phyloP scores from a whole-genome alignment of 2,113 vertebrate genomes.

The Dipodomys spectabilis region DNA sequence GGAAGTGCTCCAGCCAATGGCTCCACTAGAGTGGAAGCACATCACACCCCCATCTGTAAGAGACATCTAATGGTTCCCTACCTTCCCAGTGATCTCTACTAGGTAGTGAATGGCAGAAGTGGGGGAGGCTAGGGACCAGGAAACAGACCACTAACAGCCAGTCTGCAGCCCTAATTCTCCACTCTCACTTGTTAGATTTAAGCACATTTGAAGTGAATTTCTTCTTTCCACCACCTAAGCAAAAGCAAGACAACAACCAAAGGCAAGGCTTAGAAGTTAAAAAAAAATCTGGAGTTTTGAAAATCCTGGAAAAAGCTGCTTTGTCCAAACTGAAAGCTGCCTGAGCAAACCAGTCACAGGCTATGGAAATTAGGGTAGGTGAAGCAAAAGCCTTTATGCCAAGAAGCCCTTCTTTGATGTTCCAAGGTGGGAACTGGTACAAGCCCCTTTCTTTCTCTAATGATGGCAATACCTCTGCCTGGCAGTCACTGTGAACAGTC shows the following conservation, averaged over 20 bases:
- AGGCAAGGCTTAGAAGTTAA: neutral
- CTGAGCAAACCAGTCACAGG: neutral
- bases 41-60: neutral
- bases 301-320: neutral
- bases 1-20: accelerated
- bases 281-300: neutral
- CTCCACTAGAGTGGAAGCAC: too few relatives aligned
- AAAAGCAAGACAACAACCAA: neutral
- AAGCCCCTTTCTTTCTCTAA: too few relatives aligned
- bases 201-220: neutral
- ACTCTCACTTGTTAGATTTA: neutral
- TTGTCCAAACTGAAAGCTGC: neutral
- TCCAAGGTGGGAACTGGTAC: neutral
- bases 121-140: too few relatives aligned
- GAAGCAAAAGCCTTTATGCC: neutral
- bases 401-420: neutral
- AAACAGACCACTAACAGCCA: neutral
- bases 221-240: neutral
- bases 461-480: accelerated
- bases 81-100: neutral
- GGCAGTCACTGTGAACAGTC: neutral
- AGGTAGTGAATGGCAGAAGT: neutral
- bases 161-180: neutral
- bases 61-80: neutral
- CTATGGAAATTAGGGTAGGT: neutral